Percentiles rank a stretch among this genome's conserved stretches.
Conservation (phyloP, 2,888 invertebrate species). For the Drosophila subquinaria region DNA sequence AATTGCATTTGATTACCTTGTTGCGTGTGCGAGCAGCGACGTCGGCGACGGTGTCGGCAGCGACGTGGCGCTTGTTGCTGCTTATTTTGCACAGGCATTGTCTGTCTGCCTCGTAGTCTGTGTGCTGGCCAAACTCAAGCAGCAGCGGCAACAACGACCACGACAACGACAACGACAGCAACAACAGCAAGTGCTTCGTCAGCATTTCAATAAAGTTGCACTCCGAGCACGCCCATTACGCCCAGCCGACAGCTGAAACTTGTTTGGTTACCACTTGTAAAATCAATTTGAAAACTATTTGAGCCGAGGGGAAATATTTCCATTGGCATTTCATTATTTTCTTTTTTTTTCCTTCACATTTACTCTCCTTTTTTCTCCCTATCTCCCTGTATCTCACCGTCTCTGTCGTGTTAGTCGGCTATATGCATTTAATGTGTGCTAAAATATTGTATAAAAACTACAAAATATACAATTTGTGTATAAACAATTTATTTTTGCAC, state of each 20-base stretch:
- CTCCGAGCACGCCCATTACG: slow-evolving; percentile 18
- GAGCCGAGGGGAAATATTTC: slow-evolving; percentile 36
- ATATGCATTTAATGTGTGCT: slow-evolving; percentile 28
- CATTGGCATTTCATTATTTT: slow-evolving; percentile 51
- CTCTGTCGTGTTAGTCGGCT: slow-evolving; percentile 1
- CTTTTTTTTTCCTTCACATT: slow-evolving; percentile 16
- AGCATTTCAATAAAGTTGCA: slow-evolving; percentile 62
- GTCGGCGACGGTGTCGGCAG: slow-evolving; percentile 10
- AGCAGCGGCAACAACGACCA: slow-evolving; percentile 7
- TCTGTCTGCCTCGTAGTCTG: slow-evolving; percentile 11
- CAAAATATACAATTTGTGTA: slow-evolving; percentile 34
- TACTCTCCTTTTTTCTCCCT: neutral
- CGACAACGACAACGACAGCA: slow-evolving; percentile 19
- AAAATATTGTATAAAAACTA: slow-evolving; percentile 14
- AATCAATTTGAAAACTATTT: slow-evolving; percentile 70
- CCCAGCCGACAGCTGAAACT: slow-evolving; percentile 45
- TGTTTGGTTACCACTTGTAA: slow-evolving; percentile 72
- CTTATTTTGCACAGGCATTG: slow-evolving; percentile 21
- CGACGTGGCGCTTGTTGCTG: slow-evolving; percentile 51
- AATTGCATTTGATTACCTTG: slow-evolving; percentile 81
- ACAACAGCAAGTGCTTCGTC: slow-evolving; percentile 16
- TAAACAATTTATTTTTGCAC: slow-evolving; percentile 48
- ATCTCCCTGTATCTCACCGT: neutral
- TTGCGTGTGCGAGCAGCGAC: slow-evolving; percentile 59
- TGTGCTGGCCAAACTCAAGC: slow-evolving; percentile 17